Evolutionary conservation across 2,797 vertebrate genomes (phyloP).

Genomic region (Luscinia luscinia): DNA sequence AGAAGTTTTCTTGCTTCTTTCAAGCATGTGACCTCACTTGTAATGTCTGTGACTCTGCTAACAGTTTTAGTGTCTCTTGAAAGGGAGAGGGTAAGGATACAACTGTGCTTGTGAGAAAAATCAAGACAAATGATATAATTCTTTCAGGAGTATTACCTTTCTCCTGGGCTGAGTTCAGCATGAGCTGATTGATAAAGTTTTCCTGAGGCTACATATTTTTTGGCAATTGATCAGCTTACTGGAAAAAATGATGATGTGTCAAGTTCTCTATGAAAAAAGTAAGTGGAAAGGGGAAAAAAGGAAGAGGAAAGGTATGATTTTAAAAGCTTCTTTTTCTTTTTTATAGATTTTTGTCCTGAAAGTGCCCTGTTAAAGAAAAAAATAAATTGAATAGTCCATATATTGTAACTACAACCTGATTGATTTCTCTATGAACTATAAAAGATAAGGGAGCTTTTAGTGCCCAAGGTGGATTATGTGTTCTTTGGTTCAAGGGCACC

Average conservation of each 20-base stretch:
- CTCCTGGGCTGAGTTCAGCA: background rate
- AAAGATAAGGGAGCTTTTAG: background rate
- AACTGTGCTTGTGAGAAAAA: background rate
- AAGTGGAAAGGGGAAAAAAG: background rate
- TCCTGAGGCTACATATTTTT: background rate
- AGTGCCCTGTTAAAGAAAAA: background rate
- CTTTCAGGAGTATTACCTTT: background rate
- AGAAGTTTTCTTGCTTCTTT: background rate
- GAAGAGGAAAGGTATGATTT: background rate
- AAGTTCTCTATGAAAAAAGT: background rate
- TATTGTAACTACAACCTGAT: background rate
- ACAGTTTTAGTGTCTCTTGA: background rate
- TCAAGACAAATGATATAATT: background rate
- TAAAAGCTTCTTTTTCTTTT: background rate
- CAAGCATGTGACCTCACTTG: background rate
- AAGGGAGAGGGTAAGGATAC: background rate
- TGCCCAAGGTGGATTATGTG: background rate
- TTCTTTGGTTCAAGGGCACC: background rate
- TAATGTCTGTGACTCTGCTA: background rate
- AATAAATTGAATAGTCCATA: rapidly evolving
- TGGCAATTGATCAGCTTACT: background rate
- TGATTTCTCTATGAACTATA: background rate
- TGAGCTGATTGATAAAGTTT: background rate
- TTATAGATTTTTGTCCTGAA: background rate
- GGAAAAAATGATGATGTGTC: background rate